Conservation (phyloP, 2,113 vertebrate genomes). For the Struthidea cinerea region DNA sequence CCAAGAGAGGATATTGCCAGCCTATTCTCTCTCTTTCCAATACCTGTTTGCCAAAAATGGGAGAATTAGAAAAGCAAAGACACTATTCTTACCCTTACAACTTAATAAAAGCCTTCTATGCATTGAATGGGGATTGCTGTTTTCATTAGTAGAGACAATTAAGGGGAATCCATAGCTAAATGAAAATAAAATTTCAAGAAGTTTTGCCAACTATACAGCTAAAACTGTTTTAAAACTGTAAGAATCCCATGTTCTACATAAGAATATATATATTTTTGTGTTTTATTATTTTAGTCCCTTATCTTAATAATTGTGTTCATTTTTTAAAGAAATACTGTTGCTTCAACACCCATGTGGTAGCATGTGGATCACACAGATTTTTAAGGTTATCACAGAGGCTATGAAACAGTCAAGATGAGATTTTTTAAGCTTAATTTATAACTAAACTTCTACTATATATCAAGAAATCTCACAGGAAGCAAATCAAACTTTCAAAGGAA, state of each 20-base stretch:
- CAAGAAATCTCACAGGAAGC: neutral
- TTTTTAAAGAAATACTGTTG: neutral
- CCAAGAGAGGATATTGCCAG: neutral
- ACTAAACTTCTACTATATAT: neutral
- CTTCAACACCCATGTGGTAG: neutral
- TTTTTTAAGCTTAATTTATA: neutral
- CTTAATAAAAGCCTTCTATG: neutral
- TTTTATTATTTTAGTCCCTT: neutral
- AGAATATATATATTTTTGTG: neutral
- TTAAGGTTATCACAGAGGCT: neutral
- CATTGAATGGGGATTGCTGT: neutral
- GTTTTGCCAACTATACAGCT: neutral
- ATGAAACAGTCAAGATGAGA: neutral
- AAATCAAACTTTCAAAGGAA: conserved; percentile 4
- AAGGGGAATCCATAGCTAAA: neutral
- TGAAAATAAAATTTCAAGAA: neutral
- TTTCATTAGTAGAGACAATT: neutral
- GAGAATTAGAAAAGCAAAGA: neutral
- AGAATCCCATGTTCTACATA: neutral
- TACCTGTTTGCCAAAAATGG: neutral
- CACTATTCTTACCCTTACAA: neutral
- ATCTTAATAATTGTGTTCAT: neutral
- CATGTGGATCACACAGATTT: neutral
- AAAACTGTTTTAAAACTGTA: neutral
- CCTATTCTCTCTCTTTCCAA: neutral